Evolutionary conservation across 2,888 invertebrate genomes (phyloP), one percentile per base, ranked within the genome.

Genomic region (Drosophila macrospina): DNA sequence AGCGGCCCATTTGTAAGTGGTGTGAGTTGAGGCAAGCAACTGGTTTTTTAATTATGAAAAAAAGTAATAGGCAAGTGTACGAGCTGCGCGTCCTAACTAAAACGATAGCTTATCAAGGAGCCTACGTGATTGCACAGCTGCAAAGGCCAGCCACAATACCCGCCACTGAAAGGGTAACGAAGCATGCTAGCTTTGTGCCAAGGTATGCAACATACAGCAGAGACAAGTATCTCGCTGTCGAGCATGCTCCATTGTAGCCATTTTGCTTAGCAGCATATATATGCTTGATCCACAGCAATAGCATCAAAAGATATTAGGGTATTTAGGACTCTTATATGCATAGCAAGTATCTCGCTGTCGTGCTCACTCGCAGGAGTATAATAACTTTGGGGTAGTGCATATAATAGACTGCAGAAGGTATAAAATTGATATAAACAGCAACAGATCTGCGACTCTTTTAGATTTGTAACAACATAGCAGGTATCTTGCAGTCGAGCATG

Each of bases 21-120:
- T 26, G 30, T 48, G 37, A 30, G 30, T 47, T 15, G 28, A 28
- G 28, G 28, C 28, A 8, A 5, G n/a, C 0, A 83, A 86, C 83
- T 61, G 78, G 83, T 84, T 84, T 86, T 84, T 84, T 84, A 84
- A 84, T 84, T 84, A 88, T 78, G 78, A 80, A 71, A 80, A 71
- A 80, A 65, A 79, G 50, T 54, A 39, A 56, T 45, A 32, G 36
- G 34, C 13, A 55, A 50, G 10, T 45, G 44, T 24, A 48, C 20
- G 20, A 20, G 20, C 20, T 20, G 3, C 32, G 47, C 47, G 26
- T 13, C 44, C 26, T 36, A 61, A 11, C 30, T 30, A 16, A 8
- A 60, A 26, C 52, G 72, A 62, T 74, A 47, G 61, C 71, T 71
- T 71, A 61, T 73, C 74, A 56, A 56, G 66, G 54, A 60, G 72